Evolutionary conservation across 2,797 vertebrate genomes (phyloP).

Genomic region (Gymnopithys bicolor): DNA sequence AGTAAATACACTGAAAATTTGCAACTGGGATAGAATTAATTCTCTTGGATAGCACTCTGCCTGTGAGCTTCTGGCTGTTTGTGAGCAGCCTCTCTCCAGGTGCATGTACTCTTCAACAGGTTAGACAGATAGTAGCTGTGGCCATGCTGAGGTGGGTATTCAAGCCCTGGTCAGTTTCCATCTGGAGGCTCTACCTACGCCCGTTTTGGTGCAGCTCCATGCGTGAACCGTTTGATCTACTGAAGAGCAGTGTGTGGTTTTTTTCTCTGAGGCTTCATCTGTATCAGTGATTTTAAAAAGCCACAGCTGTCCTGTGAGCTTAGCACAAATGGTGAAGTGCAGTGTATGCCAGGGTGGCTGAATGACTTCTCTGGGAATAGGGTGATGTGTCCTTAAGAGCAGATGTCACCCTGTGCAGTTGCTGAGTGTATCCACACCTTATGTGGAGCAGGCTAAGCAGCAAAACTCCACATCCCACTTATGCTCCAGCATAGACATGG

Average conservation of each 20-base stretch:
- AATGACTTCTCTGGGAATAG: neutral
- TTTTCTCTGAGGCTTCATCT: neutral
- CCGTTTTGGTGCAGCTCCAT: neutral
- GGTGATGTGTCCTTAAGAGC: neutral
- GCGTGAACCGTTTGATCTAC: neutral
- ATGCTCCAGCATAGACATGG: neutral
- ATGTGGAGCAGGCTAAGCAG: neutral
- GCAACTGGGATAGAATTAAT: neutral
- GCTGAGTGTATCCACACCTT: neutral
- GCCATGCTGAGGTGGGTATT: neutral
- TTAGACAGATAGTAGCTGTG: neutral
- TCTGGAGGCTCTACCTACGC: neutral
- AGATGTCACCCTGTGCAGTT: neutral
- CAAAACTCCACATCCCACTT: neutral
- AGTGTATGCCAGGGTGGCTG: neutral
- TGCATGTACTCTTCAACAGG: neutral
- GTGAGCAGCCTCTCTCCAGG: neutral
- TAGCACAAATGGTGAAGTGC: fast-evolving
- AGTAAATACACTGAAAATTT: neutral
- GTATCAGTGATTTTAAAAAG: neutral
- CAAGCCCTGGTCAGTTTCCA: neutral
- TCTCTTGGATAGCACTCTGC: neutral
- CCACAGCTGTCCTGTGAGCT: neutral
- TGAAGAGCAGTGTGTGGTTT: neutral
- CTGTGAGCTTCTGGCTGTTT: neutral